Base-by-base conservation (phyloP, 2,888 invertebrate genomes). In the Tetranychus piercei region DNA sequence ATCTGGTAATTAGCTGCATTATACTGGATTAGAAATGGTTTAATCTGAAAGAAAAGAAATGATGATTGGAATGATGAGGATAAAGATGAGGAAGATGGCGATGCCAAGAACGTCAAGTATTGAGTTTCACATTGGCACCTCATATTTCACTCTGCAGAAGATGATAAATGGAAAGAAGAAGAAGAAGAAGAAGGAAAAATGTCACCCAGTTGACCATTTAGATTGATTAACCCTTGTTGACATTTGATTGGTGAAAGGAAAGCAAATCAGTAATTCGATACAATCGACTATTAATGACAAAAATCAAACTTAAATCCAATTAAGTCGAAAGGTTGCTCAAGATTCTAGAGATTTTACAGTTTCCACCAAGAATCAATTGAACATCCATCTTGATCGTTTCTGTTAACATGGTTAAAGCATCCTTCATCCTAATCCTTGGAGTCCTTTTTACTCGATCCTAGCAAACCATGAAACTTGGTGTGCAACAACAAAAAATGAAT, bases 211-310 rank as follows among this genome's bases (percentile, higher is more conserved):
- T 55, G 9, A 55, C 55, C 55, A 55, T 55, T 55, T 9, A 55
- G 55, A 55, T 55, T 55, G 55, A 55, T 55, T 55, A 55, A 55
- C 55, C 55, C 55, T 55, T 55, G 55, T 55, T 55, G 55, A 55
- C 55, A 55, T 55, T 6, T 15, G 15, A 15, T 15, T 15, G 45
- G 45, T 45, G 45, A 7, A 55, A 55, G 7, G 6, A 9, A 55
- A 15, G 11, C 3, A 15, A 55, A 55, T 55, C 55, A 55, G 55
- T 55, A 55, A 55, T 55, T 15, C 15, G 55, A 55, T 55, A 34
- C 34, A 34, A 34, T 34, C 34, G 34, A 34, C 34, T 34, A 34
- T 34, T 34, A 34, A 34, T 34, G 3, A 34, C 34, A 34, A 5
- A 34, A 34, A 34, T 34, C 4, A 34, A 34, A 34, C 4, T 34